phyloP scores from a whole-genome alignment of 2,888 invertebrate genomes.

The Dexiosoma caninum region DNA sequence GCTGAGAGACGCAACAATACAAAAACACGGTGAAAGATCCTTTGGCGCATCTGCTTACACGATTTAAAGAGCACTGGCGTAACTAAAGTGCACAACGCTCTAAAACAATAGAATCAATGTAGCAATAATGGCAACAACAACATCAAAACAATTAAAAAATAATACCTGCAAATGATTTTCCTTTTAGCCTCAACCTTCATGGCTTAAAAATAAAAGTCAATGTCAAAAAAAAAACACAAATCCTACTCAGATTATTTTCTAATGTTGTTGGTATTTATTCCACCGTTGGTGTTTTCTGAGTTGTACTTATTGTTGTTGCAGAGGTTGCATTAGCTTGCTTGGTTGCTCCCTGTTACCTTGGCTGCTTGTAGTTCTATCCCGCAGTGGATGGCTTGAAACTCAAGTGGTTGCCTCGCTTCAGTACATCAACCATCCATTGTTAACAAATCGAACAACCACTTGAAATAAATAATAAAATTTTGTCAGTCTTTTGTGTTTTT shows the following conservation, averaged over 20 bases:
- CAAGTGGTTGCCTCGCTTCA: slow-evolving; percentile 56
- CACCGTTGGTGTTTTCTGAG: neutral
- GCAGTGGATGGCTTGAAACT: slow-evolving; percentile 58
- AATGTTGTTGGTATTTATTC: slow-evolving; percentile 1
- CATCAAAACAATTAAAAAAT: neutral
- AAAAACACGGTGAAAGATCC: slow-evolving; percentile 35
- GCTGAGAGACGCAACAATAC: neutral
- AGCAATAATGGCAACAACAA: slow-evolving; percentile 1
- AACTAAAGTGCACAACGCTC: slow-evolving; percentile 53
- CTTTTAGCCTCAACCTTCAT: slow-evolving; percentile 24
- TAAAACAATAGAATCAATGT: slow-evolving; percentile 23
- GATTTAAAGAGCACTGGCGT: slow-evolving; percentile 39
- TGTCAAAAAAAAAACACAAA: slow-evolving; percentile 18
- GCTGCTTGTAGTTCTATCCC: slow-evolving; percentile 18
- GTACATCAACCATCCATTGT: slow-evolving; percentile 34
- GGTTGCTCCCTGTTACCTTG: neutral
- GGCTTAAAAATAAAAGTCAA: slow-evolving; percentile 49
- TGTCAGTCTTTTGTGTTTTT: slow-evolving; percentile 13
- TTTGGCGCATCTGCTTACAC: slow-evolving; percentile 58
- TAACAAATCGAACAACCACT: slow-evolving; percentile 54
- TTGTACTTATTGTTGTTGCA: neutral
- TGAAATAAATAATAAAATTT: slow-evolving; percentile 46
- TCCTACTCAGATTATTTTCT: slow-evolving; percentile 2
- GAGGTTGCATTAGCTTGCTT: neutral
- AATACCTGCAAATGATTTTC: slow-evolving; percentile 6